Base-by-base conservation (phyloP, 2,888 invertebrate species). In the Tuberolachnus salignus region DNA sequence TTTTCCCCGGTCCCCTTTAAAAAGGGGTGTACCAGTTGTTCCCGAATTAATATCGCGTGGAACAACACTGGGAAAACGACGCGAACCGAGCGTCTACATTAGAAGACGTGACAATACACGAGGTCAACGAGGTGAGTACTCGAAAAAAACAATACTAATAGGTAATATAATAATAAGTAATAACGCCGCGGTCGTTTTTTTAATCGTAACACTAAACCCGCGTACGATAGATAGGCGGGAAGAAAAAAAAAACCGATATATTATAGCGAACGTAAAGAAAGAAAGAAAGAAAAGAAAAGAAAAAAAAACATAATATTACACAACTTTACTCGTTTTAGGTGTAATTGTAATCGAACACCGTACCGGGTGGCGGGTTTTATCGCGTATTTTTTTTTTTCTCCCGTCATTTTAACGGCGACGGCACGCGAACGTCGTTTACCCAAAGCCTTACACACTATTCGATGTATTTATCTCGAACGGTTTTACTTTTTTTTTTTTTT, bases 291-390 rank as follows among this genome's bases (percentile, higher is more conserved):
- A 26, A 51, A 26, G 26, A 4, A 11, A 61, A 34, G 16, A 34
- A 51, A 26, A 51, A 26, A 51, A 4, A 11, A n/a, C 66, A n/a
- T n/a, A n/a, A n/a, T n/a, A n/a, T n/a, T 26, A 34, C 42, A 70
- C 55, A 69, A 57, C 55, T 55, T 71, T 57, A 57, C 57, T 42
- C 13, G 42, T 57, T 16, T 71, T 46, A 21, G 2, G 4, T 10
- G 21, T 34, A 34, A 19, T 23, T 70, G 70, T 70, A 70, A 70
- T 55, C 21, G 8, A 59, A 71, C 71, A 46, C 71, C 34, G 61
- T 26, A 21, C 11, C 57, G 57, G 23, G 44, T 23, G 44, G 3
- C 23, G 11, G 23, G 53, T 57, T 44, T 57, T 70, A 55, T 70
- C 55, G 70, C n/a, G 55, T 70, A 34, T 4, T 34, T 44, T 57